Evolutionary conservation across 92 coral and sea anemone species (phyloP).

Genomic region (Hydrozoanthus gracilis): DNA sequence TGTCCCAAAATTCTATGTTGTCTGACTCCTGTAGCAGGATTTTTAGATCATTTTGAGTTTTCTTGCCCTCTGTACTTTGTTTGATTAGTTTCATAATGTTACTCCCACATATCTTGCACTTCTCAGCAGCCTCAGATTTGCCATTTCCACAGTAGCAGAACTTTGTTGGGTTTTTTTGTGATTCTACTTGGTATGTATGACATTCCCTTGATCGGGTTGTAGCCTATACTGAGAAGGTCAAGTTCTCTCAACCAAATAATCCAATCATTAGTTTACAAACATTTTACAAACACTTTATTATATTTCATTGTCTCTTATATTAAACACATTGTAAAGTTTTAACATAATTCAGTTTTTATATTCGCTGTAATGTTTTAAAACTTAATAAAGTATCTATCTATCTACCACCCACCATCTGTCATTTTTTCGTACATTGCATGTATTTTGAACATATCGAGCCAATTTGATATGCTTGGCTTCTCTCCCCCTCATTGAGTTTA

Average conservation of each 20-base stretch:
- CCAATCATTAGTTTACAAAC: too few species aligned
- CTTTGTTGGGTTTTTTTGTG: constrained; percentile 8
- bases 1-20: not conserved
- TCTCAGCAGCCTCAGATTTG: constrained; percentile 5
- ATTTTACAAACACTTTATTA: too few species aligned
- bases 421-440: constrained; percentile 42
- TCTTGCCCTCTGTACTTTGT: not conserved
- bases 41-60: not conserved
- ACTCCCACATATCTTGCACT: not conserved
- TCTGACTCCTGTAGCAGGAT: not conserved
- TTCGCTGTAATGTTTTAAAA: too few species aligned
- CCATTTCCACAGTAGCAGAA: constrained; percentile 28
- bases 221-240: too few species aligned
- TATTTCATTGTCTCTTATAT: too few species aligned
- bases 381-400: too few species aligned
- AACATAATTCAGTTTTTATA: too few species aligned
- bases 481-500: constrained; percentile 44
- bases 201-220: constrained; percentile 5
- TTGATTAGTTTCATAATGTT: not conserved
- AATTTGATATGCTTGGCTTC: constrained; percentile 41
- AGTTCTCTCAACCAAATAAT: too few species aligned
- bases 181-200: constrained; percentile 36
- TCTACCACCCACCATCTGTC: constrained; percentile 42
- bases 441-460: constrained; percentile 37
- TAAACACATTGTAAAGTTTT: too few species aligned